Evolutionary conservation across 2,888 invertebrate species (phyloP).

Genomic region (Zygogramma bicolorata): DNA sequence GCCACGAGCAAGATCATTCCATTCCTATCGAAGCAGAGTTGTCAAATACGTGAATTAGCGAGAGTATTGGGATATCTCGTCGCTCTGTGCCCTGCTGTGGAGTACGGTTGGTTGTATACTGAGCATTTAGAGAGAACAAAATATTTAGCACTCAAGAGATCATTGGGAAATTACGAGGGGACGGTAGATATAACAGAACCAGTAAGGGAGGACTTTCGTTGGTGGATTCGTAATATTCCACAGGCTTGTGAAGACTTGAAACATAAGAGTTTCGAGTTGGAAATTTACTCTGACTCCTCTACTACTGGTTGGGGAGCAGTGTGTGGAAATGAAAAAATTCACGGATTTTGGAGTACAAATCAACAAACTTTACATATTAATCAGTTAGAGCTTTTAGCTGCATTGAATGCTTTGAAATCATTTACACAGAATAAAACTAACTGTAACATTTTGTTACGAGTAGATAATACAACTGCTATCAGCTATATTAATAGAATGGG

Average conservation of each 20-base stretch:
- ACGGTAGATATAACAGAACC: no score
- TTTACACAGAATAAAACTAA: neutral
- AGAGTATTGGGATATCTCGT: neutral
- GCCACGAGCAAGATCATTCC: no score
- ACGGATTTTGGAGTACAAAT: neutral
- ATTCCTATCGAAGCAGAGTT: no score
- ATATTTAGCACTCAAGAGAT: neutral
- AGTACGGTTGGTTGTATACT: neutral
- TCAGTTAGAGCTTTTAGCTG: neutral
- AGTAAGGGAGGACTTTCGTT: no score
- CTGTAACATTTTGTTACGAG: neutral
- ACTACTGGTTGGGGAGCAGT: neutral
- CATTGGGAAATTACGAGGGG: no score
- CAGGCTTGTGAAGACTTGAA: neutral
- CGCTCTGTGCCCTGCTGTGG: neutral
- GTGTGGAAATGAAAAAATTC: neutral
- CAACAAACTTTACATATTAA: neutral
- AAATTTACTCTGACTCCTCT: neutral
- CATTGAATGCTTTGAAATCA: neutral
- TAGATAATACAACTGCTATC: slow-evolving; percentile 25
- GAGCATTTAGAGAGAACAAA: neutral
- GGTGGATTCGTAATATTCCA: no score
- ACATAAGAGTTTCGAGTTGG: neutral
- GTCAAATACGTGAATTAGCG: neutral
- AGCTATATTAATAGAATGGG: neutral